Evolutionary conservation across 1,140 invertebrate genomes (phyloP).

Genomic region (Drosophila quadrilineata): DNA sequence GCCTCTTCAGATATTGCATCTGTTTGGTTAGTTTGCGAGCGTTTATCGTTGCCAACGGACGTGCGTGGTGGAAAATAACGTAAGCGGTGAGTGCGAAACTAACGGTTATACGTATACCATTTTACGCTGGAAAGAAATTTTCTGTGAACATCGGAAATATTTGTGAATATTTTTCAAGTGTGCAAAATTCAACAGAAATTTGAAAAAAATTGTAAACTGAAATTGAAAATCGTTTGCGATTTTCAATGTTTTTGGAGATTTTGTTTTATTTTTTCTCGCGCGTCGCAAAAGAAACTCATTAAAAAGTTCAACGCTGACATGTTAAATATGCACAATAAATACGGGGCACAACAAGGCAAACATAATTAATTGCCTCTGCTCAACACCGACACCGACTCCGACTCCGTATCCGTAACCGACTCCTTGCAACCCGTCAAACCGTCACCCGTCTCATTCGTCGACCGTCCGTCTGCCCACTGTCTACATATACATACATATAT

Average conservation of each 20-base stretch:
- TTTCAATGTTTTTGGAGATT: background rate
- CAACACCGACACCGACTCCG: no score
- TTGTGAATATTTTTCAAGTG: slow-evolving; percentile 7
- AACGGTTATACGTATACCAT: background rate
- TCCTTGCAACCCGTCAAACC: background rate
- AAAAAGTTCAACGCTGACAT: slow-evolving; percentile 31
- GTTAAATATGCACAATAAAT: slow-evolving; percentile 55
- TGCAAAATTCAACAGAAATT: background rate
- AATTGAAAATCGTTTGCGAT: slow-evolving; percentile 7
- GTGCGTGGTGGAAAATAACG: slow-evolving; percentile 52
- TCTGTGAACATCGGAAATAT: slow-evolving; percentile 18
- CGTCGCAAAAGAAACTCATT: slow-evolving; percentile 29
- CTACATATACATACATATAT: no score
- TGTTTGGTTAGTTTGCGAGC: slow-evolving; percentile 69
- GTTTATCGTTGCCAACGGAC: slow-evolving; percentile 61
- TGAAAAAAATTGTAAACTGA: background rate
- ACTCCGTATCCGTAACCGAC: no score
- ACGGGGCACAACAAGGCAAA: slow-evolving; percentile 49
- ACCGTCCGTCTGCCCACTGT: background rate
- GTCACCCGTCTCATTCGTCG: background rate
- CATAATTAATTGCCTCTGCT: slow-evolving; percentile 71
- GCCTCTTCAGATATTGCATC: slow-evolving; percentile 5
- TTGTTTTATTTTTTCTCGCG: no score
- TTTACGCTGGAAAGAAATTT: slow-evolving; percentile 11
- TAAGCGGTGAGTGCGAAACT: no score